Evolutionary conservation across 2,797 vertebrate species (phyloP), one percentile per base, ranked within the genome.

Genomic region (Ammospiza maritima): DNA sequence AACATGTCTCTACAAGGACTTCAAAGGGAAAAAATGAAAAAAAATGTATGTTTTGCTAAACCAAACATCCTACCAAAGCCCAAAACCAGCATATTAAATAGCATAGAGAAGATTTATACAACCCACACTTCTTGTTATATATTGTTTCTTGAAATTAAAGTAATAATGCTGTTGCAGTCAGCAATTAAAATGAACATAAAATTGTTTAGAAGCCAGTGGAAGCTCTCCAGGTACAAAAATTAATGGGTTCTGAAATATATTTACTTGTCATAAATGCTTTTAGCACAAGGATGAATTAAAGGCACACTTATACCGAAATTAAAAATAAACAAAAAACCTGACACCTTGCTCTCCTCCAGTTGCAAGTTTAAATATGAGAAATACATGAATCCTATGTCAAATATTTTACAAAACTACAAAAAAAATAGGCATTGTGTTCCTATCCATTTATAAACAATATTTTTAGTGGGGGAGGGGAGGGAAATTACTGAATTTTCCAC

Each of bases 381-480:
- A 75, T 40, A 34, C 10, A 78, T 29, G 29, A 75, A 50, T 40
- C 3, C 4, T 65, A 10, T 61, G 26, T 26, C 13, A 66, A 84
- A 47, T 61, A 65, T 47, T 81, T 88, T 50, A 40, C 4, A 62
- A 90, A 91, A 32, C 7, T 64, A 42, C 1, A 42, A 74, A 73
- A 61, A 17, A 42, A 42, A 8, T 3, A 36, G 6, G 2, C 6
- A 19, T 38, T 67, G 5, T 29, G 13, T 57, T 67, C 11, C 15
- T 32, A 58, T 9, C 18, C 13, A 47, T 72, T 66, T 76, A 57
- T 16, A 42, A 69, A 14, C 1, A 47, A 15, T 54, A 51, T 51
- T 27, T 6, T 7, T n/a, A 14, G 3, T 8, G 7, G 8, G 3
- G 16, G 5, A 10, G 4, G 4, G 11, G 5, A 10, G 4, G 4